A percentile compares a stretch with the other conserved stretches of the same genome.
These are phyloP conservation scores for Misgurnus anguillicaudatus DNA, from an alignment of 2,113 vertebrate species.

Conservation along the genomic window DNA sequence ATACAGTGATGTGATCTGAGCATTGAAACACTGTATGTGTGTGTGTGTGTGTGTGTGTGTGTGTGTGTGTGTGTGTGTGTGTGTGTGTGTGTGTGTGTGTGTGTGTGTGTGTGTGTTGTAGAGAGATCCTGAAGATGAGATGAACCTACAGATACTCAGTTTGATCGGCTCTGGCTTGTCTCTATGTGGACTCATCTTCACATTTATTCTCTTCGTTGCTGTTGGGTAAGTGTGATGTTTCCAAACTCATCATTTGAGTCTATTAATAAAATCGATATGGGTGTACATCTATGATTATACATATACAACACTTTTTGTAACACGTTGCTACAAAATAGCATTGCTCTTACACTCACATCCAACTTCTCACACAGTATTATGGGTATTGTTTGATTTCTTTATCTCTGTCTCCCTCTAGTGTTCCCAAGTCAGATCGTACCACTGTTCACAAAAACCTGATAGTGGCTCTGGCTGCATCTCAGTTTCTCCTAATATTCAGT, in stretches of 20 bases:
- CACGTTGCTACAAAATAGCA: not conserved
- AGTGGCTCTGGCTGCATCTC: slow-evolving; percentile 79
- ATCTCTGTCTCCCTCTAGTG: slow-evolving; percentile 53
- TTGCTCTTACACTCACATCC: not conserved
- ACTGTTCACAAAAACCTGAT: slow-evolving; percentile 93
- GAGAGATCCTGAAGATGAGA: slow-evolving; percentile 78
- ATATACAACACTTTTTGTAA: too few relatives aligned
- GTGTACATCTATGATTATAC: not conserved
- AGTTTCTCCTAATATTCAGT: slow-evolving; percentile 87
- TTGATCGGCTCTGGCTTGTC: slow-evolving; percentile 89
- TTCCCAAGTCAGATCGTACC: slow-evolving; percentile 85
- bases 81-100: slow-evolving; percentile 50
- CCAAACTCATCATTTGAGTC: not conserved
- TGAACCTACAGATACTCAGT: slow-evolving; percentile 82
- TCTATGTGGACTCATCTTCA: slow-evolving; percentile 84
- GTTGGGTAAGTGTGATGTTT: slow-evolving; percentile 79
- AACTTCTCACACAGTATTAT: not conserved
- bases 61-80: slow-evolving; percentile 47
- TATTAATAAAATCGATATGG: too few relatives aligned
- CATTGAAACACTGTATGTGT: slow-evolving; percentile 43
- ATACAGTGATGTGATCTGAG: slow-evolving; percentile 1
- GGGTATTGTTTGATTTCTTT: not conserved
- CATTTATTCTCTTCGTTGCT: slow-evolving; percentile 85
- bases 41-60: slow-evolving; percentile 47
- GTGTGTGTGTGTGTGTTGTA: slow-evolving; percentile 61